Percentiles rank a stretch among this genome's conserved stretches.
Evolutionary conservation across 2,113 vertebrate genomes (phyloP).

Genomic region (Pao palembangensis): DNA sequence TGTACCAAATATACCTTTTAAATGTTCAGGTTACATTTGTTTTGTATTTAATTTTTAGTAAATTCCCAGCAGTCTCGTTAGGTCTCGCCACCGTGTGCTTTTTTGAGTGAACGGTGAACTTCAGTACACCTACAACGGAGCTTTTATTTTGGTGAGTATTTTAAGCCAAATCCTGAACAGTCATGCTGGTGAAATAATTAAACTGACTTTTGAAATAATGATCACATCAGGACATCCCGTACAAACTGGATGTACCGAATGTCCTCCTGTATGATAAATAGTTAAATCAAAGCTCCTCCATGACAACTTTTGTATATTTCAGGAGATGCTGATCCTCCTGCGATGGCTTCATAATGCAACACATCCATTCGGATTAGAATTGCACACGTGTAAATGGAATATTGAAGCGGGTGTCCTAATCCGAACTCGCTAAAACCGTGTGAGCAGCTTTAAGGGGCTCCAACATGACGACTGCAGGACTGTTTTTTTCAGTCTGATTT

Average conservation of each 20-base stretch:
- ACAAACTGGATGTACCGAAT: too few relatives aligned
- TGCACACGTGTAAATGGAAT: not conserved
- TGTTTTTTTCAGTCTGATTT: conserved; percentile 17
- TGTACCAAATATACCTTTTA: not conserved
- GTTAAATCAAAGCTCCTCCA: conserved; percentile 34
- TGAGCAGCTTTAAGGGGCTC: conserved; percentile 3
- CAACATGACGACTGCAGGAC: not conserved
- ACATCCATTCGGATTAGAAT: not conserved
- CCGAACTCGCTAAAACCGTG: too few relatives aligned
- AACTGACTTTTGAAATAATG: too few relatives aligned
- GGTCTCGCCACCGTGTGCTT: too few relatives aligned
- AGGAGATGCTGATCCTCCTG: conserved; percentile 47
- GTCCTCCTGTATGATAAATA: conserved; percentile 12
- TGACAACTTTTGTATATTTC: conserved; percentile 50
- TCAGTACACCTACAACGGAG: not conserved
- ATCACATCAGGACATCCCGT: too few relatives aligned
- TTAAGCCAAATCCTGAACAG: too few relatives aligned
- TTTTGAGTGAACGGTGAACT: too few relatives aligned
- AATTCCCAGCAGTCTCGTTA: not conserved
- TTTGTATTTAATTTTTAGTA: not conserved
- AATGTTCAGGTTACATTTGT: not conserved
- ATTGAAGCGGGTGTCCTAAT: conserved; percentile 6
- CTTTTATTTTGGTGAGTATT: too few relatives aligned
- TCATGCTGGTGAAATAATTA: too few relatives aligned
- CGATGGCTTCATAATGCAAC: conserved; percentile 34